A percentile compares a stretch with the other conserved stretches of the same genome.
These are phyloP conservation scores for Dromiciops gliroides DNA, from an alignment of 2,113 vertebrate species.

Conservation along the genomic window DNA sequence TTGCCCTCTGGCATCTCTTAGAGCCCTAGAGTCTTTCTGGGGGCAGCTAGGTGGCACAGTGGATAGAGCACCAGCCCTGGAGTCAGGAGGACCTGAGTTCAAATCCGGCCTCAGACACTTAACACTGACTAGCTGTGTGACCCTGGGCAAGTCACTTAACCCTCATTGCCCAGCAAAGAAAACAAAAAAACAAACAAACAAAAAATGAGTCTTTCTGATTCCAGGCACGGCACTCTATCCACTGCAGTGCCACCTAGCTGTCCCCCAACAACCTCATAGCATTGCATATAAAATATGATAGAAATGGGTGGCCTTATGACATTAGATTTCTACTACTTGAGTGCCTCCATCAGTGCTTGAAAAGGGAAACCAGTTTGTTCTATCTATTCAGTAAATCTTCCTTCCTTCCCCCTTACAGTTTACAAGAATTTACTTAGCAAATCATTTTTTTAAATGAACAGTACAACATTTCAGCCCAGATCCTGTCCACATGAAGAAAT, in stretches of 20 bases:
- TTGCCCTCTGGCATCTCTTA: background rate
- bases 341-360: background rate
- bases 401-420: background rate
- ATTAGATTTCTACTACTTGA: background rate
- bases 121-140: too few relatives aligned
- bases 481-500: background rate
- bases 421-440: background rate
- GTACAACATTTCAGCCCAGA: background rate
- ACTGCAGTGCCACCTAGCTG: background rate
- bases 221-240: background rate
- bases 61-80: too few relatives aligned
- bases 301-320: background rate
- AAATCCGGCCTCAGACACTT: too few relatives aligned
- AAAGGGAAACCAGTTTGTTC: background rate
- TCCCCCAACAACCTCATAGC: background rate
- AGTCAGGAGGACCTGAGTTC: too few relatives aligned
- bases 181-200: too few relatives aligned
- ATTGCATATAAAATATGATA: background rate
- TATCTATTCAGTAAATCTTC: background rate
- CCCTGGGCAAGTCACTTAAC: too few relatives aligned
- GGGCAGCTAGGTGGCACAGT: too few relatives aligned
- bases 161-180: too few relatives aligned
- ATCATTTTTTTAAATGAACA: background rate
- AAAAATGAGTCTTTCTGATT: background rate
- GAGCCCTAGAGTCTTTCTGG: too few relatives aligned